Evolutionary conservation across 2,797 vertebrate species (phyloP).

Genomic region (Sorex maritimensis): DNA sequence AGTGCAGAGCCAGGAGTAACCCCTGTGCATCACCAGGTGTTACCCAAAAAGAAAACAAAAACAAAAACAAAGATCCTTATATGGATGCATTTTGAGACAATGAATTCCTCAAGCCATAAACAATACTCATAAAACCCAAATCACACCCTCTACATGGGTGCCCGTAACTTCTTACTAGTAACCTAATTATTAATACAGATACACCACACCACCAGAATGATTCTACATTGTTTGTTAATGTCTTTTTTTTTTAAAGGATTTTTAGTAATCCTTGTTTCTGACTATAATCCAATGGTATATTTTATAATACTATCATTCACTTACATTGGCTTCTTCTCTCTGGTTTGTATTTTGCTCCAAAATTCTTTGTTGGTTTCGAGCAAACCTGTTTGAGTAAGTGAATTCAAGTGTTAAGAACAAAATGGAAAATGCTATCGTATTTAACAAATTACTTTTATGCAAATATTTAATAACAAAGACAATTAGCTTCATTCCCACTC

Average conservation of each 20-base stretch:
- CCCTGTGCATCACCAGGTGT: too few species aligned
- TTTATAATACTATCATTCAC: conserved; percentile 71
- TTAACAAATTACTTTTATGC: conserved; percentile 15
- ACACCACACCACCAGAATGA: background rate
- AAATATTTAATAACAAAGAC: conserved; percentile 34
- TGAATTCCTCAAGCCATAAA: background rate
- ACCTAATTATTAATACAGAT: conserved; percentile 41
- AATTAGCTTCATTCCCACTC: background rate
- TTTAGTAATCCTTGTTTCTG: conserved; percentile 8
- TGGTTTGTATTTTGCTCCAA: conserved; percentile 88
- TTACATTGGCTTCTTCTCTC: conserved; percentile 85
- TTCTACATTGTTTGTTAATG: background rate
- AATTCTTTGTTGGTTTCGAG: conserved; percentile 90
- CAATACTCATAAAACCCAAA: background rate
- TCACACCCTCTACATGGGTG: background rate
- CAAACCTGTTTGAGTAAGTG: conserved; percentile 88
- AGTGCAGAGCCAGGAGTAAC: too few species aligned
- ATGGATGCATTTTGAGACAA: background rate
- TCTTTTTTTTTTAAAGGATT: background rate
- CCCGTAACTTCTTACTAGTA: conserved; percentile 18
- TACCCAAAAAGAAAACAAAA: too few species aligned
- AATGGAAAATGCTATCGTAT: conserved; percentile 37
- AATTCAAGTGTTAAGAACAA: conserved; percentile 55
- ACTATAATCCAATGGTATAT: background rate
- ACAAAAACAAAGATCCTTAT: background rate